Base-by-base conservation (phyloP, 1,140 invertebrate genomes). In the Drosophila gunungcola region DNA sequence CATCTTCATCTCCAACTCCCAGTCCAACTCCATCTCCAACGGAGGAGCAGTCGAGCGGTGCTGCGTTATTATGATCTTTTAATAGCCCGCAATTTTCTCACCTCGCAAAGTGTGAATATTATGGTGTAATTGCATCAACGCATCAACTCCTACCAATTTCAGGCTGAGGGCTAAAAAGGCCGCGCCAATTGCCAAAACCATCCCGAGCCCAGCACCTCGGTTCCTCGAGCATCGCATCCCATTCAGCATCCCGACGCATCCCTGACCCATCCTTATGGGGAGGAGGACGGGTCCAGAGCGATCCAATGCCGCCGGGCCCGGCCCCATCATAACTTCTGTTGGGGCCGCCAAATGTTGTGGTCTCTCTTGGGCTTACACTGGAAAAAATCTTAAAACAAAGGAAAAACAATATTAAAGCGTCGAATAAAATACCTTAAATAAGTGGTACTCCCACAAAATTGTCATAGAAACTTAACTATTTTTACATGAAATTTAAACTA, bases 61-160 rank as follows among this genome's bases (percentile, higher is more conserved):
- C 36, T 49, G 63, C 69, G 76, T 89, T 89, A 89, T 89, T 89
- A 89, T 89, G 84, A 89, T 89, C 89, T 92, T 92, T 92, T 92
- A 92, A 92, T 92, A 92, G 91, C 91, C 90, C 74, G 91, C 91
- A 92, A 92, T 92, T 92, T 92, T 92, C 91, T 92, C 91, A 92
- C 91, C 91, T 92, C 91, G 91, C 91, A 91, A 92, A 92, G 91
- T 92, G 91, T 92, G 91, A 92, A 92, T 92, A 92, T 92, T 92
- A 92, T 90, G 91, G 91, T 91, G 91, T 92, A 92, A 92, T 92
- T 91, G 91, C 91, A 92, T 92, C 91, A 92, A 92, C 91, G 91
- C 84, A 91, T 91, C 91, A 92, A 92, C 91, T 91, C 91, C 91
- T 91, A 91, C 90, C 90, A 91, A 91, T 91, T 91, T 91, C 65